Percentiles rank a stretch among this genome's conserved stretches.
These are phyloP conservation scores for Sorex fumeus DNA, from an alignment of 2,113 vertebrate genomes.

Conservation along the genomic window DNA sequence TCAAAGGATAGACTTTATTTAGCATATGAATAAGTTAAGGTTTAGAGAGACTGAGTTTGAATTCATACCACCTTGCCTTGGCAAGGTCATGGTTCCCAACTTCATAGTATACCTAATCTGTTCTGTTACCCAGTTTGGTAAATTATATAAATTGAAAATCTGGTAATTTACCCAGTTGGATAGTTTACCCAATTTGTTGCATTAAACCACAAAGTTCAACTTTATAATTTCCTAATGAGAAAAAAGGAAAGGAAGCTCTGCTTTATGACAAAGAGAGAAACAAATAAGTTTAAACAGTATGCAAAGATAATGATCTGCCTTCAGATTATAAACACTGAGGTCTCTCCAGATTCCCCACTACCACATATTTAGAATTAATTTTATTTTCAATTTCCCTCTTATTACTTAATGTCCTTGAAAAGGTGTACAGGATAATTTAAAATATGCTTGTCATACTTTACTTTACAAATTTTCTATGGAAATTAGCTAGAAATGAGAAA, in stretches of 20 bases:
- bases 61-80: fast-evolving
- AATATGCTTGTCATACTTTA: background rate
- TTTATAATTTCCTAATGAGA: conserved; percentile 19
- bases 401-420: background rate
- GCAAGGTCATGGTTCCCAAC: background rate
- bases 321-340: background rate
- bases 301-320: background rate
- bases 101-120: too few relatives aligned
- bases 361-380: background rate
- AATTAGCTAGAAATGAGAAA: background rate
- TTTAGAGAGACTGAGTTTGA: background rate
- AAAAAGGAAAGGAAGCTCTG: background rate
- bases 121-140: too few relatives aligned
- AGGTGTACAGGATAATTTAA: background rate
- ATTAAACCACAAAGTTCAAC: background rate
- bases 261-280: background rate
- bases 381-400: background rate
- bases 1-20: too few relatives aligned
- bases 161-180: too few relatives aligned
- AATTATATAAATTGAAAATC: too few relatives aligned
- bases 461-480: background rate
- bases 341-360: background rate
- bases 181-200: too few relatives aligned
- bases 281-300: background rate
- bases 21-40: background rate